A percentile compares a stretch with the other conserved stretches of the same genome.
Conservation (phyloP, 2,888 invertebrate genomes). For the Acleris laterana region DNA sequence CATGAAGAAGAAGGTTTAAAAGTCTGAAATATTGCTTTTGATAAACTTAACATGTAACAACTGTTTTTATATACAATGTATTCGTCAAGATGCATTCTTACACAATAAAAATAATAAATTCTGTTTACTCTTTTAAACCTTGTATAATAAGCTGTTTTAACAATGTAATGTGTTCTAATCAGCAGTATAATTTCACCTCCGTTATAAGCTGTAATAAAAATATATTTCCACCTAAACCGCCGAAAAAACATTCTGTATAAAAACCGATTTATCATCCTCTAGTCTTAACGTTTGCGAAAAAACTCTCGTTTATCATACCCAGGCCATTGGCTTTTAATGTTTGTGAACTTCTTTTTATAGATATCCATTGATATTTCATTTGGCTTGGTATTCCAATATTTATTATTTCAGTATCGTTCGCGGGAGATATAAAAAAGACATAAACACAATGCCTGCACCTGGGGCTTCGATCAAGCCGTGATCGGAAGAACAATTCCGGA, state of each 20-base stretch:
- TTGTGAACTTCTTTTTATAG: constrained; percentile 19
- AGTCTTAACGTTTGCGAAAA: constrained; percentile 22
- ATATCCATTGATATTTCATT: constrained; percentile 30
- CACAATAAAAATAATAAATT: no score
- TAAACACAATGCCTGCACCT: constrained; percentile 27
- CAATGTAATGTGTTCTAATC: no score
- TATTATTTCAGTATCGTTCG: constrained; percentile 31
- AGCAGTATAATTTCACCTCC: not conserved
- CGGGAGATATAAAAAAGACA: constrained; percentile 29
- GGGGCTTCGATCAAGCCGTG: constrained; percentile 23
- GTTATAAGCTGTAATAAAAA: not conserved
- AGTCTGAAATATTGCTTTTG: no score
- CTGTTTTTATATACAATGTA: no score
- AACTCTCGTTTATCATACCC: constrained; percentile 30
- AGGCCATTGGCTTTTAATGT: constrained; percentile 27
- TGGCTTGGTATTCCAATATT: constrained; percentile 10
- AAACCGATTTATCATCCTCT: constrained; percentile 22
- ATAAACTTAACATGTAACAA: no score
- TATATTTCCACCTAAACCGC: not conserved
- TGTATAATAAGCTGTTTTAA: no score
- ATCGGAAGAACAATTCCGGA: constrained; percentile 22
- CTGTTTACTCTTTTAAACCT: no score
- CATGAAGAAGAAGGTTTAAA: not conserved
- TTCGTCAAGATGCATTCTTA: no score
- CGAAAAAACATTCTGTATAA: constrained; percentile 4